These are phyloP conservation scores for Aleiodes sp. DNA, from an alignment of 1,140 invertebrate species.

Conservation along the genomic window DNA sequence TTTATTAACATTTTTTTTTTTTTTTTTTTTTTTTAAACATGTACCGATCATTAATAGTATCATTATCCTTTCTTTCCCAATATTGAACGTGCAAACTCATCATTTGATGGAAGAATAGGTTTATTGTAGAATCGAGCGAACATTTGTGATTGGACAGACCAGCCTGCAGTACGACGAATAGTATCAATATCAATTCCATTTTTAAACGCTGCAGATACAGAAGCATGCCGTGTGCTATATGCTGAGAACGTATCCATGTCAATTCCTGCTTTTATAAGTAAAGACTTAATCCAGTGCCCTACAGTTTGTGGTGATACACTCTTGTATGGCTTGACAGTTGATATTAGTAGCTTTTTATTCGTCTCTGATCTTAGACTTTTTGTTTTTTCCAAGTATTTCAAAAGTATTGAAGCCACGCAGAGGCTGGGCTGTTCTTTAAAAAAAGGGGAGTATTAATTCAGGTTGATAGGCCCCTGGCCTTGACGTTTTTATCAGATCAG, in stretches of 20 bases:
- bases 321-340: not conserved
- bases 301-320: not conserved
- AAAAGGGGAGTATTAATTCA: conserved; percentile 14
- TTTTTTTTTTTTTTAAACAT: not conserved
- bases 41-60: not conserved
- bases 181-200: not conserved
- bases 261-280: conserved; percentile 1
- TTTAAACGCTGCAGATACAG: not conserved
- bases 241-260: not conserved
- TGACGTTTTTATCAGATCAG: conserved; percentile 30
- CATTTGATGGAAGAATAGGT: not conserved
- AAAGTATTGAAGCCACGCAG: conserved; percentile 4
- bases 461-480: conserved; percentile 17
- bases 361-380: not conserved
- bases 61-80: not conserved
- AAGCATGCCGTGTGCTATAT: conserved; percentile 6
- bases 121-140: conserved; percentile 11
- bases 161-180: conserved; percentile 7
- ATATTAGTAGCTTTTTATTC: conserved; percentile 6
- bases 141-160: not conserved
- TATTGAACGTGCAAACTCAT: not conserved
- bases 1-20: not conserved
- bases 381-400: not conserved
- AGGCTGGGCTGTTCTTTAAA: not conserved
- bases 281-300: conserved; percentile 8